Evolutionary conservation across 1,140 invertebrate species (phyloP).

Genomic region (Apolygus lucorum): DNA sequence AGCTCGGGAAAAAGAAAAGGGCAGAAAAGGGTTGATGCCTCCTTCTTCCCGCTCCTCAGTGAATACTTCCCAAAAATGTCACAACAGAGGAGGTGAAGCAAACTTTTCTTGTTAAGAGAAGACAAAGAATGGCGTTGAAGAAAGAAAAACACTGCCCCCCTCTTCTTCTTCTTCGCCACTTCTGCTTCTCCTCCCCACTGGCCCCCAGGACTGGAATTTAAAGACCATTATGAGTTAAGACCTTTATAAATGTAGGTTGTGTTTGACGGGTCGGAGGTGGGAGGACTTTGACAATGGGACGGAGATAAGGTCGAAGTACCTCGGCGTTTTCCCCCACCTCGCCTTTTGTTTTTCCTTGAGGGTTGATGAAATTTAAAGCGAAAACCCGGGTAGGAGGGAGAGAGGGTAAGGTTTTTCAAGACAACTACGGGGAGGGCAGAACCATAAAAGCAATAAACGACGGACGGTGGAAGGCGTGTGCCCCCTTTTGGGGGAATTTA

Average conservation of each 20-base stretch:
- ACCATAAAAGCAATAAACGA: slow-evolving; percentile 34
- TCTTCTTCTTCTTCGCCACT: background rate
- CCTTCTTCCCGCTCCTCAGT: background rate
- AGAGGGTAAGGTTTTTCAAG: slow-evolving; percentile 9
- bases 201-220: slow-evolving; percentile 13
- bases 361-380: slow-evolving; percentile 34
- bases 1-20: background rate
- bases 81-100: slow-evolving; percentile 1
- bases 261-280: slow-evolving; percentile 10
- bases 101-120: slow-evolving; percentile 14
- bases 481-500: slow-evolving; percentile 28
- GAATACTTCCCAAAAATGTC: slow-evolving; percentile 4
- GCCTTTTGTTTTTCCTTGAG: slow-evolving; percentile 32
- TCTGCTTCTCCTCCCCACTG: background rate
- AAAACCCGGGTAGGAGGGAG: slow-evolving; percentile 20
- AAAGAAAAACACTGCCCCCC: background rate
- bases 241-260: slow-evolving; percentile 22
- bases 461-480: slow-evolving; percentile 30
- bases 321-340: background rate
- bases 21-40: background rate
- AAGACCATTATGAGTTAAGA: slow-evolving; percentile 24
- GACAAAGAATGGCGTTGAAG: background rate
- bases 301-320: slow-evolving; percentile 3
- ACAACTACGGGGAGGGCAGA: background rate
- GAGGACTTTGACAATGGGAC: slow-evolving; percentile 6